Conservation (phyloP, 2,797 vertebrate genomes). For the Periparus ater region DNA sequence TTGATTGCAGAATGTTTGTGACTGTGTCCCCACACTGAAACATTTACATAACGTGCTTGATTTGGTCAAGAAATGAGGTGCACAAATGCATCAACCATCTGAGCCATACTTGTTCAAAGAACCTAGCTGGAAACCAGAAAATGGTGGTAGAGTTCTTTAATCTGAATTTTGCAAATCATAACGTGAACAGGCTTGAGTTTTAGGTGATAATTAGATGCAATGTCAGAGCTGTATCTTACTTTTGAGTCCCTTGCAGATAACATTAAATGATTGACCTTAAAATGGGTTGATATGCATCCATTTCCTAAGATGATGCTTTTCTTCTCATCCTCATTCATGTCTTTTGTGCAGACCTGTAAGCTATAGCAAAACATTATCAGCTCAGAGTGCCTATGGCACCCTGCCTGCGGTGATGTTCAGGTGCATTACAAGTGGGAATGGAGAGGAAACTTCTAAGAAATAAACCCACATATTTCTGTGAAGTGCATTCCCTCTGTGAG, state of each 20-base stretch:
- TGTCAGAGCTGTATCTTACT: background rate
- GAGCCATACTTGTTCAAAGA: background rate
- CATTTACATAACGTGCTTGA: background rate
- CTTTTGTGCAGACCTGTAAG: background rate
- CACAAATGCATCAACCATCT: background rate
- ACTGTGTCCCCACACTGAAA: background rate
- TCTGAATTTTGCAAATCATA: background rate
- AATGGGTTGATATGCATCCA: background rate
- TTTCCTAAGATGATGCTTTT: background rate
- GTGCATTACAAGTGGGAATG: background rate
- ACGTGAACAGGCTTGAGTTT: background rate
- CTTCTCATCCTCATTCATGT: background rate
- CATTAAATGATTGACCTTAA: background rate
- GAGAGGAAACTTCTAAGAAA: background rate
- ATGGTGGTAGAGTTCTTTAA: background rate
- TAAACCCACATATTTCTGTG: background rate
- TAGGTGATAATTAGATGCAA: background rate
- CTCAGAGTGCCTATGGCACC: background rate
- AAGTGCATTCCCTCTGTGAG: background rate
- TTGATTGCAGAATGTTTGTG: background rate
- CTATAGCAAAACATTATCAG: background rate
- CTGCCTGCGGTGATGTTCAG: background rate
- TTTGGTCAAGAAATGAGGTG: background rate
- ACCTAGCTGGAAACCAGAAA: background rate
- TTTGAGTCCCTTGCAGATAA: background rate